A percentile compares a stretch with the other conserved stretches of the same genome.
Evolutionary conservation across 2,888 invertebrate genomes (phyloP).

Genomic region (Brachylomia viminalis): DNA sequence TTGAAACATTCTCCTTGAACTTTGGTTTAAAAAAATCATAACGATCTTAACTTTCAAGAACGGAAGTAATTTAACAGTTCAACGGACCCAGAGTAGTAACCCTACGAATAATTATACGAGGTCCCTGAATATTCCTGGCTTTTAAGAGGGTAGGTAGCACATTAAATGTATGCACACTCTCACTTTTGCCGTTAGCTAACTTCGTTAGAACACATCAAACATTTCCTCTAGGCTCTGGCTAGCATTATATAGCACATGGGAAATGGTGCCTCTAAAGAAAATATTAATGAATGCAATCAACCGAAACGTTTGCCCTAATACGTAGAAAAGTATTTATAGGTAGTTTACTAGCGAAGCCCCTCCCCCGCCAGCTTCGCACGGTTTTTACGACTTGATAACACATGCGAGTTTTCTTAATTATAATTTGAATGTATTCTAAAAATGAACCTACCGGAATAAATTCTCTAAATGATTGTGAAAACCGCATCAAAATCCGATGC

Average conservation of each 20-base stretch:
- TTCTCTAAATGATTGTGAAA: no score
- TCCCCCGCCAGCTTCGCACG: no score
- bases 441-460: no score
- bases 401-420: no score
- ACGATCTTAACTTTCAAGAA: conserved; percentile 22
- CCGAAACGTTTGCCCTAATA: conserved; percentile 36
- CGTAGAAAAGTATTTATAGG: not conserved
- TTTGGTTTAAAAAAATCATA: conserved; percentile 39
- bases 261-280: conserved; percentile 34
- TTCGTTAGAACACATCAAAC: conserved; percentile 42
- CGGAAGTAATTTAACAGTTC: conserved; percentile 36
- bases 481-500: no score
- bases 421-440: no score
- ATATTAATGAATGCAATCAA: conserved; percentile 60
- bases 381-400: no score
- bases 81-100: not conserved
- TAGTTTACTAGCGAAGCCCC: not conserved
- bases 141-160: conserved; percentile 28
- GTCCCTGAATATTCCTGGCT: conserved; percentile 18
- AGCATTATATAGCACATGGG: conserved; percentile 24
- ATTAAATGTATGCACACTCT: conserved; percentile 39
- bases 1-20: conserved; percentile 27
- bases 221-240: conserved; percentile 12
- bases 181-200: conserved; percentile 33
- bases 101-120: conserved; percentile 17